phyloP scores from a whole-genome alignment of 2,113 vertebrate genomes.

The Lagopus muta region DNA sequence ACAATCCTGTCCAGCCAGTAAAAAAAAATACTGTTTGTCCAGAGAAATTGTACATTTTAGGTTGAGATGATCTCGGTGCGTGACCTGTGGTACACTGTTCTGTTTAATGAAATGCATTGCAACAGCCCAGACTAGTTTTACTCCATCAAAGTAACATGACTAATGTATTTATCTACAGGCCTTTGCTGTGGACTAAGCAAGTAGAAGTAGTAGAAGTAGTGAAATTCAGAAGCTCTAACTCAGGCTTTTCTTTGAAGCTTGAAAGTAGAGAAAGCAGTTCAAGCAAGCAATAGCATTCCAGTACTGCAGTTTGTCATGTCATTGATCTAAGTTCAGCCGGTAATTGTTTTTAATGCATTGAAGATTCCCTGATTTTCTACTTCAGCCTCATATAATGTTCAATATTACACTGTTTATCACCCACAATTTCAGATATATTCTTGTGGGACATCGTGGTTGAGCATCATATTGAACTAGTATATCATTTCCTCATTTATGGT shows the following conservation, averaged over 20 bases:
- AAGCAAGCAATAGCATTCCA: slow-evolving; percentile 23
- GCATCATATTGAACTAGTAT: slow-evolving; percentile 12
- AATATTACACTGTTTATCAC: slow-evolving; percentile 25
- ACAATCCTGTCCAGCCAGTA: not conserved
- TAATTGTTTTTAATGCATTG: slow-evolving; percentile 66
- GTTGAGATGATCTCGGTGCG: not conserved
- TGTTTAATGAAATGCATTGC: not conserved
- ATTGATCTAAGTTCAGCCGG: slow-evolving; percentile 55
- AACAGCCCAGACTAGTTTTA: not conserved
- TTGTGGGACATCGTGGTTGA: not conserved
- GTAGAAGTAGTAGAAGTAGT: not conserved
- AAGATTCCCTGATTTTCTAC: slow-evolving; percentile 35
- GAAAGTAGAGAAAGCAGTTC: slow-evolving; percentile 2
- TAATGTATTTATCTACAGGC: not conserved
- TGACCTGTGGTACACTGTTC: not conserved
- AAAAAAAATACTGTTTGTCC: not conserved
- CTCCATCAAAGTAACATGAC: not conserved
- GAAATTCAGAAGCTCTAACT: not conserved
- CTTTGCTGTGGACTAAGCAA: not conserved
- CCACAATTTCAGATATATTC: slow-evolving; percentile 4
- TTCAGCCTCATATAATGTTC: slow-evolving; percentile 9
- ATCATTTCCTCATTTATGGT: slow-evolving; percentile 2
- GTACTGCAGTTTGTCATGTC: not conserved
- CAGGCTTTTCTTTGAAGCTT: not conserved
- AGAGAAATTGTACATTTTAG: not conserved